Evolutionary conservation across 2,797 vertebrate species (phyloP).

Genomic region (Acanthurus leucopareius): DNA sequence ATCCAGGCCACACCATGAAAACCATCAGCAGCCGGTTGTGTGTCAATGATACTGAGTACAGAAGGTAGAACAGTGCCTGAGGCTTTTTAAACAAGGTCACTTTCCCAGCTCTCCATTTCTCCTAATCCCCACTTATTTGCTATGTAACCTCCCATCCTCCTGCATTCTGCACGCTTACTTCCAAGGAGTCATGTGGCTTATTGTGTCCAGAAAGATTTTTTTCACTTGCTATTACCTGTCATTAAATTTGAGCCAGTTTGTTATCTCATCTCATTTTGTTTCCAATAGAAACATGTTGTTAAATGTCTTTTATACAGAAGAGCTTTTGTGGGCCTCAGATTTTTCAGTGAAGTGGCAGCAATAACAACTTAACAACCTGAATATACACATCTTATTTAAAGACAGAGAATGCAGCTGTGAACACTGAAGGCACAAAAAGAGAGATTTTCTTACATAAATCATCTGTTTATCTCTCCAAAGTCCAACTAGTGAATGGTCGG

Average conservation of each 20-base stretch:
- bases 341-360: not conserved
- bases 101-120: conserved; percentile 75
- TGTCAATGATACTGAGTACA: conserved; percentile 46
- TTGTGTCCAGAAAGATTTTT: conserved; percentile 35
- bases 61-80: conserved; percentile 47
- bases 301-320: conserved; percentile 13
- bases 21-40: conserved; percentile 30
- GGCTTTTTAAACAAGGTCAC: conserved; percentile 71
- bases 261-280: not conserved
- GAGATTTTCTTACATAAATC: not conserved
- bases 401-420: not conserved
- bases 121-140: conserved; percentile 71
- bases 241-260: conserved; percentile 34
- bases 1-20: conserved; percentile 32
- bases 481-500: conserved; percentile 91
- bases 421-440: not conserved
- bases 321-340: not conserved
- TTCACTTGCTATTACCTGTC: conserved; percentile 37
- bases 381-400: not conserved
- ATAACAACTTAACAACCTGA: not conserved
- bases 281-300: conserved; percentile 23
- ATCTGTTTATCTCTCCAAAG: conserved; percentile 72
- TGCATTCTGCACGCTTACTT: conserved; percentile 46
- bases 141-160: conserved; percentile 49
- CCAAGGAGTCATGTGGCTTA: conserved; percentile 73